These are phyloP conservation scores for Lathamus discolor DNA, from an alignment of 2,113 vertebrate species.

Conservation along the genomic window DNA sequence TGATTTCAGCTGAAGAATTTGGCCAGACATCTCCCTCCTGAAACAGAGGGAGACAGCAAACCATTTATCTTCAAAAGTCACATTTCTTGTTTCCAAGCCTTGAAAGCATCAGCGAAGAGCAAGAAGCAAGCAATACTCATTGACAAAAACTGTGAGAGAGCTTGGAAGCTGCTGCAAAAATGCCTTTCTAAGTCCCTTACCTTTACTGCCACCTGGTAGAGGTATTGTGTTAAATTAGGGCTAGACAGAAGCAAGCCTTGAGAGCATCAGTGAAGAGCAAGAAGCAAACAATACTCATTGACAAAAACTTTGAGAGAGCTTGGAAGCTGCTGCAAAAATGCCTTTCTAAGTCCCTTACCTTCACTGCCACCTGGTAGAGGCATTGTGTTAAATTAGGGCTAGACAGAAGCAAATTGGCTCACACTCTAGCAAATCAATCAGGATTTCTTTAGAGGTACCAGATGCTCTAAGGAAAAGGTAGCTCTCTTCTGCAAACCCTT, in stretches of 20 bases:
- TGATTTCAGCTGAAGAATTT: conserved; percentile 74
- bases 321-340: background rate
- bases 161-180: background rate
- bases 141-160: background rate
- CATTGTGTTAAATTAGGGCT: background rate
- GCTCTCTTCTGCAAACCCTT: background rate
- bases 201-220: background rate
- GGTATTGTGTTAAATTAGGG: background rate
- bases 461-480: background rate
- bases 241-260: background rate
- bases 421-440: background rate
- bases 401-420: background rate
- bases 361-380: background rate
- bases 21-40: conserved; percentile 88
- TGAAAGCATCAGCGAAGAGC: background rate
- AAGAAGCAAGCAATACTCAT: background rate
- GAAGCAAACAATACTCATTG: background rate
- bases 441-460: background rate
- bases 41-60: conserved; percentile 26
- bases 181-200: background rate
- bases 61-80: background rate
- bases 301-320: background rate
- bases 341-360: background rate
- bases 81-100: background rate
- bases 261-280: background rate